These are phyloP conservation scores for Ictidomys tridecemlineatus DNA, from an alignment of 2,113 vertebrate species.

Conservation along the genomic window DNA sequence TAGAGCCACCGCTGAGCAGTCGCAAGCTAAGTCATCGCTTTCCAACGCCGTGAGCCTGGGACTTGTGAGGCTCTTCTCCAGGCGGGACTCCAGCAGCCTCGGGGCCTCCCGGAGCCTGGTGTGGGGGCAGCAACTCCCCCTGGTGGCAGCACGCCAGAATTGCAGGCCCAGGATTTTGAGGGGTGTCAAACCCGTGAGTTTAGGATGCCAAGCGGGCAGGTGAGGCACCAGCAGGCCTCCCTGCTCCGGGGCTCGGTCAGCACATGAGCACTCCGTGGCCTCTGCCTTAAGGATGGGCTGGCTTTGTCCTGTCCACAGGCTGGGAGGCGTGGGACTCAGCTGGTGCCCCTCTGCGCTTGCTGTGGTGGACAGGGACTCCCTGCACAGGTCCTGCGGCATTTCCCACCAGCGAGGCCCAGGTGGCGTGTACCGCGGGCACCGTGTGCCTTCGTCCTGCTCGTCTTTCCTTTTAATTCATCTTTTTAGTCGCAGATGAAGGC, in stretches of 20 bases:
- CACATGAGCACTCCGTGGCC: not conserved
- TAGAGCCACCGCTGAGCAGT: rapidly evolving
- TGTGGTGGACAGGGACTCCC: not conserved
- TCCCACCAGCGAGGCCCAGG: not conserved
- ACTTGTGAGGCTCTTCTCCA: not conserved
- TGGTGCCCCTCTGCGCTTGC: not conserved
- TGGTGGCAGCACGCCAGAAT: not conserved
- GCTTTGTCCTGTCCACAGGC: not conserved
- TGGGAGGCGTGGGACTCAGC: not conserved
- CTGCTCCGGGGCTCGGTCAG: rapidly evolving
- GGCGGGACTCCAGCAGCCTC: not conserved
- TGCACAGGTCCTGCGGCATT: rapidly evolving
- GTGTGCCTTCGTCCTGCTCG: not conserved
- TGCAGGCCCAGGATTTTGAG: not conserved
- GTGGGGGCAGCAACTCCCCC: too few relatives aligned
- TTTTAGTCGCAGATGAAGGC: too few relatives aligned
- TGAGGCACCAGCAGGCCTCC: not conserved
- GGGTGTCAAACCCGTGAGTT: not conserved
- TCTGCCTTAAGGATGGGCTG: not conserved
- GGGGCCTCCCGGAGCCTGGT: too few relatives aligned
- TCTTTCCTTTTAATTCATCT: too few relatives aligned
- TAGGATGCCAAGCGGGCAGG: not conserved
- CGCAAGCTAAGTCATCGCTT: rapidly evolving
- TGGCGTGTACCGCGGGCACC: rapidly evolving
- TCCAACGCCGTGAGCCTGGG: not conserved